Evolutionary conservation across 2,797 vertebrate species (phyloP).

Genomic region (Choloepus didactylus): DNA sequence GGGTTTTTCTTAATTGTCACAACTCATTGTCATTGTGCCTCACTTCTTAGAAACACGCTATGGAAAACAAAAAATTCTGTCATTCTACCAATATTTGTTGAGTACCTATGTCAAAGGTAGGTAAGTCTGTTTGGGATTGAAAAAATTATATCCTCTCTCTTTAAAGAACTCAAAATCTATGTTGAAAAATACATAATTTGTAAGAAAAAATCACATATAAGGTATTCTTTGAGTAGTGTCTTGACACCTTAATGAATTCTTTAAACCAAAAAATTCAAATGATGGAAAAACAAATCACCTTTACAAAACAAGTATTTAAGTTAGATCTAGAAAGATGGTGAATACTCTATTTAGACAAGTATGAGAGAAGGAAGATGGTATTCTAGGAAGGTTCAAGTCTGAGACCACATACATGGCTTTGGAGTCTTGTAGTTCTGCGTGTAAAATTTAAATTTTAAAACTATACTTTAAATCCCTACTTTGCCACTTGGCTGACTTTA

Average conservation of each 20-base stretch:
- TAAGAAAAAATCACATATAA: not conserved
- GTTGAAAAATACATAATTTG: not conserved
- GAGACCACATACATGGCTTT: not conserved
- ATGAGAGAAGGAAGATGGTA: not conserved
- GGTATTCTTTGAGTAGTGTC: constrained; percentile 3
- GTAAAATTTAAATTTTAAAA: not conserved
- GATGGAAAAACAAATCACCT: not conserved
- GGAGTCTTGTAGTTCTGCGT: not conserved
- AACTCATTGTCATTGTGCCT: constrained; percentile 42
- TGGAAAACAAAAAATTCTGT: constrained; percentile 28
- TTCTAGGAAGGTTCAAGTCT: not conserved
- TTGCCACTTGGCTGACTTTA: not conserved
- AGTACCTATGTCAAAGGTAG: constrained; percentile 48
- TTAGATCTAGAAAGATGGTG: not conserved
- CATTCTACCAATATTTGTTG: constrained; percentile 56
- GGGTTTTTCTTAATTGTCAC: constrained; percentile 38
- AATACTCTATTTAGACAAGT: not conserved
- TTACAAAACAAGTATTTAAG: not conserved
- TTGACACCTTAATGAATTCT: not conserved
- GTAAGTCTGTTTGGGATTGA: constrained; percentile 14
- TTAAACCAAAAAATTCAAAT: constrained; percentile 18
- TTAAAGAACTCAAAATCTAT: no score
- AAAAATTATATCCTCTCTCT: constrained; percentile 26
- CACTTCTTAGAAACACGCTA: constrained; percentile 13
- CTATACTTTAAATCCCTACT: not conserved